Evolutionary conservation across 2,888 invertebrate species (phyloP).

Genomic region (Lasiommata megera): DNA sequence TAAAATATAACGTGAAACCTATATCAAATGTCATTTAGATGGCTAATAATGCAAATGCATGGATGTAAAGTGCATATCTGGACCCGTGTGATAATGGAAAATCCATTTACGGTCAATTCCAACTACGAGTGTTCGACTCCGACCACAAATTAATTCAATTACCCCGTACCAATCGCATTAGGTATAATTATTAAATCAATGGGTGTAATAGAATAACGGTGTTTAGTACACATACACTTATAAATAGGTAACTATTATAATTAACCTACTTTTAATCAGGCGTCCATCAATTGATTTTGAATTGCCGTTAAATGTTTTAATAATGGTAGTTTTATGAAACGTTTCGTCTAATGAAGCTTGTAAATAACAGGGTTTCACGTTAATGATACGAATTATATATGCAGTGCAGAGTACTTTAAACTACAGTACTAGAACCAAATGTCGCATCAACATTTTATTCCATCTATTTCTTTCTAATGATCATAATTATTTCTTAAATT

Average conservation of each 20-base stretch:
- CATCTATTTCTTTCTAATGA: too few species aligned
- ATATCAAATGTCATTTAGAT: neutral
- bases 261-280: neutral
- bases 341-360: neutral
- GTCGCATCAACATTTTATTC: too few species aligned
- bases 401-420: too few species aligned
- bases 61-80: conserved; percentile 20
- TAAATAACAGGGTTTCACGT: too few species aligned
- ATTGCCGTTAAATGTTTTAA: neutral
- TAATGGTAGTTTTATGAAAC: neutral
- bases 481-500: too few species aligned
- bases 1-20: neutral
- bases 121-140: conserved; percentile 19
- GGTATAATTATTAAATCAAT: conserved; percentile 14
- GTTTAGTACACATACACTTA: conserved; percentile 2
- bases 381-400: too few species aligned
- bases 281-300: neutral
- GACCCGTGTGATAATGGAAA: conserved; percentile 24
- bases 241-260: neutral
- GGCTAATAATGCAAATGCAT: conserved; percentile 11
- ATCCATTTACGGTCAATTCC: conserved; percentile 25
- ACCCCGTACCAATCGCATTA: conserved; percentile 15
- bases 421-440: too few species aligned
- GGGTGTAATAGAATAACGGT: neutral
- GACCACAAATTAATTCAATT: conserved; percentile 30